Conservation (phyloP, 2,797 vertebrate genomes). For the Myotis vivesi region DNA sequence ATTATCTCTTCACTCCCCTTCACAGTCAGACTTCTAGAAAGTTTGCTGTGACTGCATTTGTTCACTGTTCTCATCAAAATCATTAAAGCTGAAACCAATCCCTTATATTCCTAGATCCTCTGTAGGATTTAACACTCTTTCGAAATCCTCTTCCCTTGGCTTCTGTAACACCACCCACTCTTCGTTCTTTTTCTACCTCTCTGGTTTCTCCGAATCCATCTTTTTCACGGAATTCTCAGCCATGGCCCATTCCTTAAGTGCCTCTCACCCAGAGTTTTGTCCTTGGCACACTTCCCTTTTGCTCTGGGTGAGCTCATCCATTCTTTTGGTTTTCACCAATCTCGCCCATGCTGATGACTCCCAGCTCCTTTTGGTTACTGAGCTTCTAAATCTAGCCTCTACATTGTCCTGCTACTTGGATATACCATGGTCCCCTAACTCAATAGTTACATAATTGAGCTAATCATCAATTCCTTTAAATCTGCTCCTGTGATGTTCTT, state of each 20-base stretch:
- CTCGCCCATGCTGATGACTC: neutral
- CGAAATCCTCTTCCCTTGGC: neutral
- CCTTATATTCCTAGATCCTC: neutral
- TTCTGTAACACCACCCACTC: neutral
- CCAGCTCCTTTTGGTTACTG: neutral
- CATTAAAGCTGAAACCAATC: neutral
- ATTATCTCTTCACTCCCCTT: neutral
- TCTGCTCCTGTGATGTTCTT: slow-evolving; percentile 1
- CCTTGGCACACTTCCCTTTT: neutral
- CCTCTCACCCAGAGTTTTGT: neutral
- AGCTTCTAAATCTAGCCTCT: neutral
- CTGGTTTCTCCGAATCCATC: neutral
- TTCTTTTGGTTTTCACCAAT: neutral
- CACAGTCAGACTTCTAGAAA: neutral
- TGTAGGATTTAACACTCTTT: neutral
- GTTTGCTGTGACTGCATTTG: neutral
- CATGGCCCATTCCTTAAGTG: neutral
- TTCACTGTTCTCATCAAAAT: neutral
- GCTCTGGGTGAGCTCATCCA: slow-evolving; percentile 20
- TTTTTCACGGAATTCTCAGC: neutral
- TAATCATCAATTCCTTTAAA: neutral
- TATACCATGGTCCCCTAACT: neutral
- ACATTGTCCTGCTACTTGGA: neutral
- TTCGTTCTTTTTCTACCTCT: neutral
- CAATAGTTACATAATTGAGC: neutral